phyloP scores from a whole-genome alignment of 2,113 vertebrate genomes.

The Pituophis catenifer region DNA sequence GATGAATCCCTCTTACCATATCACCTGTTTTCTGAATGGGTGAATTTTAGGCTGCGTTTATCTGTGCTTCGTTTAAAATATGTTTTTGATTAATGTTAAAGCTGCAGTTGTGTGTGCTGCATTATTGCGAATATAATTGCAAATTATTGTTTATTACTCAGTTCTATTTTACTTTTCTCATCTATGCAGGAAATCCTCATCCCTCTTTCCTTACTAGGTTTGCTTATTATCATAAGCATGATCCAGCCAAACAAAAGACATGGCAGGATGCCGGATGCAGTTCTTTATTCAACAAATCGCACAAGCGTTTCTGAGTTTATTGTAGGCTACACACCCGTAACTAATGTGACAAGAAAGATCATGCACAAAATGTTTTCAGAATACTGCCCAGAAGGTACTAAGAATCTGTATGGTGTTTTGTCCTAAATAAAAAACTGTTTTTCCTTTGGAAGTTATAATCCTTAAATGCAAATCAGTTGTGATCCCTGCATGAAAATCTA shows the following conservation, averaged over 20 bases:
- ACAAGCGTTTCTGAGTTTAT: slow-evolving; percentile 55
- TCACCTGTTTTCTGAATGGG: not conserved
- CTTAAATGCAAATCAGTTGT: not conserved
- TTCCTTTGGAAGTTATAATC: fast-evolving
- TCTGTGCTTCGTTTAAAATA: not conserved
- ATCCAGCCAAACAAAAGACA: slow-evolving; percentile 73
- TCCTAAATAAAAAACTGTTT: fast-evolving
- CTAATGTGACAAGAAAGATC: slow-evolving; percentile 47
- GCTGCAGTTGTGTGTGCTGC: not conserved
- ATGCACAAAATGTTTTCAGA: slow-evolving; percentile 68
- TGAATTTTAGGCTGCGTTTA: not conserved
- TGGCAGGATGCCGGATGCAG: slow-evolving; percentile 49
- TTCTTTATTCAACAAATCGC: slow-evolving; percentile 60
- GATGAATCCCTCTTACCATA: not conserved
- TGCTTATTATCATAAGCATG: slow-evolving; percentile 75
- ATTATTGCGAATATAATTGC: not conserved
- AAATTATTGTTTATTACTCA: not conserved
- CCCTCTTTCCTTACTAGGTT: slow-evolving; percentile 73
- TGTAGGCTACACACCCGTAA: slow-evolving; percentile 67
- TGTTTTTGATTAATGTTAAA: not conserved
- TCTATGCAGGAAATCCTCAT: slow-evolving; percentile 71
- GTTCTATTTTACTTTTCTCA: not conserved
- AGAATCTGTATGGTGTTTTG: fast-evolving
- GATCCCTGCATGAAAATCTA: not conserved
- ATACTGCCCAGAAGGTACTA: slow-evolving; percentile 68